Evolutionary conservation across 2,797 vertebrate species (phyloP).

Genomic region (Anolis apletophallus): DNA sequence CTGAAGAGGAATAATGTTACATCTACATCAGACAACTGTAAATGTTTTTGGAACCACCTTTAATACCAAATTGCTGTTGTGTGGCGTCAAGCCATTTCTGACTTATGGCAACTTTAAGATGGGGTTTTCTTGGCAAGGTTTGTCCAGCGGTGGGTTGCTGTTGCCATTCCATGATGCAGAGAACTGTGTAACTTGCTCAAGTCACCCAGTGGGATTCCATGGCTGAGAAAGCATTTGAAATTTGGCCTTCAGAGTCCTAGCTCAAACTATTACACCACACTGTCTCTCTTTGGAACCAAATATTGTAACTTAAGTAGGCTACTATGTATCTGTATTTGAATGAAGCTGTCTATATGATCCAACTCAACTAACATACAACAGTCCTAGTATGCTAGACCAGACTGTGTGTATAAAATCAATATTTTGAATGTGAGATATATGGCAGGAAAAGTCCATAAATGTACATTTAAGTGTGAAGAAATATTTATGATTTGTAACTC

Average conservation of each 20-base stretch:
- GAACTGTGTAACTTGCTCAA: too few relatives aligned
- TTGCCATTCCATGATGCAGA: too few relatives aligned
- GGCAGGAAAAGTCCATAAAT: neutral
- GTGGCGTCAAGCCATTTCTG: too few relatives aligned
- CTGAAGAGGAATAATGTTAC: neutral
- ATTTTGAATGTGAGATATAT: conserved; percentile 15
- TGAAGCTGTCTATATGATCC: neutral
- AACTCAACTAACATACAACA: neutral
- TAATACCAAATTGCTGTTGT: neutral
- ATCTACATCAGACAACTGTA: too few relatives aligned
- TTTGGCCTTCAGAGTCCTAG: neutral
- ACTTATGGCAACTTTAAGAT: too few relatives aligned
- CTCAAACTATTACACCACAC: neutral
- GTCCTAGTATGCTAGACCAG: neutral
- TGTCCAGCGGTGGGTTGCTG: too few relatives aligned
- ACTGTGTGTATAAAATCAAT: neutral
- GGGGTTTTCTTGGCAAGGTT: too few relatives aligned
- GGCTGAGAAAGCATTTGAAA: neutral
- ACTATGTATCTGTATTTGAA: neutral
- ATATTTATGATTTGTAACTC: neutral
- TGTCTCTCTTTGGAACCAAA: neutral
- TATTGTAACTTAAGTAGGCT: neutral
- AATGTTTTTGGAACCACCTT: neutral
- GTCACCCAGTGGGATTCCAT: neutral
- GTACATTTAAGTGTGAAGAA: neutral